phyloP scores from a whole-genome alignment of 1,140 invertebrate genomes.

The Drosophila ironensis region DNA sequence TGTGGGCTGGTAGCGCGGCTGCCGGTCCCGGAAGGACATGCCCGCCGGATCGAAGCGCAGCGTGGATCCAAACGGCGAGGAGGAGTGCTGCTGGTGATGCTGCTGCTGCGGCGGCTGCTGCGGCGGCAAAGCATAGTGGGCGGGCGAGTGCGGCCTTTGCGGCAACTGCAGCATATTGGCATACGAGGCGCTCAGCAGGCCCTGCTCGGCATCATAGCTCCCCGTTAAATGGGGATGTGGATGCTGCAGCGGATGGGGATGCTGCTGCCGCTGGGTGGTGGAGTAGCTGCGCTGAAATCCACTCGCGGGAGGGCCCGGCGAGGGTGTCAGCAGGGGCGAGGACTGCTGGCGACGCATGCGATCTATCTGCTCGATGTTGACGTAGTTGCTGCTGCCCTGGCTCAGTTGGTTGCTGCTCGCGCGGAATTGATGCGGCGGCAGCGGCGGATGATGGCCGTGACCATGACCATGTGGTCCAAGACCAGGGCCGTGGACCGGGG shows the following conservation, averaged over 20 bases:
- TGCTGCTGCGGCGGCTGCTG: constrained; percentile 44
- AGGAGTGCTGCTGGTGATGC: constrained; percentile 40
- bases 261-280: constrained; percentile 73
- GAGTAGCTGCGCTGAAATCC: constrained; percentile 77
- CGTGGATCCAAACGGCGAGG: constrained; percentile 40
- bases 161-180: constrained; percentile 67
- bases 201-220: constrained; percentile 53
- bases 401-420: constrained; percentile 57
- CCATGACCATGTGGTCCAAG: too few species aligned
- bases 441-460: constrained; percentile 37
- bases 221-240: constrained; percentile 54
- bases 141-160: constrained; percentile 51
- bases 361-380: constrained; percentile 84
- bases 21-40: constrained; percentile 48
- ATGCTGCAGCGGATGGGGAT: constrained; percentile 64
- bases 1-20: constrained; percentile 48
- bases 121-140: constrained; percentile 55
- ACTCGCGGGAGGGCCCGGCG: constrained; percentile 5
- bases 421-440: constrained; percentile 50
- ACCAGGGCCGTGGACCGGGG: constrained; percentile 9
- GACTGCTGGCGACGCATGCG: constrained; percentile 81
- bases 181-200: constrained; percentile 56
- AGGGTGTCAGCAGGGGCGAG: constrained; percentile 45
- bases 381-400: constrained; percentile 82
- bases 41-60: constrained; percentile 39